Base-by-base conservation (phyloP, 2,113 vertebrate species). In the Dissostichus mawsoni region DNA sequence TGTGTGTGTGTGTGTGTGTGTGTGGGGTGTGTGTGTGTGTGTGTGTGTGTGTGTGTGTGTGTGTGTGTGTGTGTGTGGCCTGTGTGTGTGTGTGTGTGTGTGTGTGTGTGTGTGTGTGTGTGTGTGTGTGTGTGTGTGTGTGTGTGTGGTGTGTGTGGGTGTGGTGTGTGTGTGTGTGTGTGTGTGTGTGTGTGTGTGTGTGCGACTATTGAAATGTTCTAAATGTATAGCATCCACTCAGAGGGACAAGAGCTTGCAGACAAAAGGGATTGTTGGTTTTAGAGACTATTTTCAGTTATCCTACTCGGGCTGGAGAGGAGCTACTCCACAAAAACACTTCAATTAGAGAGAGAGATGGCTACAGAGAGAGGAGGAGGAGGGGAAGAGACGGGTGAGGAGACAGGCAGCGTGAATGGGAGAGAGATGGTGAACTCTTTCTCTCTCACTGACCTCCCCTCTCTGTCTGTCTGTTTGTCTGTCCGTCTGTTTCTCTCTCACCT, bases 291-390 rank as follows among this genome's bases (percentile, higher is more conserved):
- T 97, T 96, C 96, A 96, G 94, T 92, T 96, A 95, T 96, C 95
- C 96, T 96, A 95, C 96, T 90, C 85, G 94, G 95, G 94, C 96
- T 96, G 95, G 93, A 96, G 96, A 95, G 94, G 92, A 96, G 96
- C 96, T 96, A 96, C 96, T 97, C 95, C 95, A 97, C 96, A 98
- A 97, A 99, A 99, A 98, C 96, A 97, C 96, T 96, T 97, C 97
- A 98, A 97, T 99, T 99, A 95, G 92, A 92, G 92, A 82, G 81
- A 85, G 85, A 77, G 90, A 86, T 57, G 74, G 89, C 47, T 61
- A 81, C 78, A 82, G 82, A 56, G 69, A 66, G 59, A 64, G 61
- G 69, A 41, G 25, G 82, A 41, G 65, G 72, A 71, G 61, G 62
- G 80, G 50, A 52, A 58, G 57, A 41, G 81, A 83, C 62, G 62